Evolutionary conservation across 1,140 invertebrate genomes (phyloP), one percentile per base, ranked within the genome.

Genomic region (Solenopsis fugax): DNA sequence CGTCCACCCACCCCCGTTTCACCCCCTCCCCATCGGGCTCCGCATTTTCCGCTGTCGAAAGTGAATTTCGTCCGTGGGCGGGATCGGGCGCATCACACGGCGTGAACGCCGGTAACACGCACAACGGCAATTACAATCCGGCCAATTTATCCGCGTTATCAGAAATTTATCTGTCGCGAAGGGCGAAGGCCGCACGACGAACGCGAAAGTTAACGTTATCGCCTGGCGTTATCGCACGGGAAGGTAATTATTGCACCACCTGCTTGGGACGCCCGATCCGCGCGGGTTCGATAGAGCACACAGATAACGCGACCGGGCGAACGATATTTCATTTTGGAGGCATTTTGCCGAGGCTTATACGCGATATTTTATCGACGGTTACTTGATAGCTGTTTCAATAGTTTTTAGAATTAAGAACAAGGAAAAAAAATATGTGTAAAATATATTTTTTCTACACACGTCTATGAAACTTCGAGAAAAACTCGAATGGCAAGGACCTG

Each of bases 41-140:
- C 62, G 48, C 62, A 48, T 58, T 81, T 81, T 58, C 34, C 45
- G 58, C 41, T 18, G 50, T 65, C 48, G 60, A 77, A 82, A 86
- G 88, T 90, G 89, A 88, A 92, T 88, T 90, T 81, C 60, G 71
- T 54, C 45, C 60, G 34, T 60, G 16, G 37, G 58, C 58, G 71
- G 34, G 24, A 76, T 41, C 62, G 18, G n/a, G 86, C 76, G 87
- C 89, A 78, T 90, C 89, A 85, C 89, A 85, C 60, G 62, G 52
- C 48, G 64, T 52, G 60, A 82, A 62, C 54, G 75, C 54, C 84
- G 71, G 78, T 77, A 89, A 94, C 95, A 95, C 94, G 95, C 95
- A 95, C 95, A 95, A 95, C 88, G 92, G 94, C 95, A 95, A 95
- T 95, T 95, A 95, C 93, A 94, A 94, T 94, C 92, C 90, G 78